Percentiles rank a stretch among this genome's conserved stretches.
Conservation (phyloP, 2,113 vertebrate species). For the Dermatemys mawii region DNA sequence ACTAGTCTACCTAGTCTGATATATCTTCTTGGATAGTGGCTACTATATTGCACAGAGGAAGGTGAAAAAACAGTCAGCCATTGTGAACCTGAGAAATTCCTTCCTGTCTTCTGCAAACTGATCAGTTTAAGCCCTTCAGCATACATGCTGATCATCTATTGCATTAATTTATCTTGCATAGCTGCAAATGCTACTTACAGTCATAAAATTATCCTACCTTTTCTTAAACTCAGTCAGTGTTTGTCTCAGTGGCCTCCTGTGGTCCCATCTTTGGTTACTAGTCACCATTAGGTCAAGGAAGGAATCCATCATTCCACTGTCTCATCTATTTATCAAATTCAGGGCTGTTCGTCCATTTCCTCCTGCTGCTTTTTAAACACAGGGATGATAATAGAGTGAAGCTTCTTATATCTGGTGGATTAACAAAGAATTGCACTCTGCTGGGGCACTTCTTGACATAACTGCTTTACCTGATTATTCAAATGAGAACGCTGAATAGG, state of each 20-base stretch:
- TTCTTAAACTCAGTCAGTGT: not conserved
- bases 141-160: not conserved
- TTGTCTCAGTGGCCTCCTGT: rapidly evolving
- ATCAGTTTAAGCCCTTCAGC: not conserved
- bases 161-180: not conserved
- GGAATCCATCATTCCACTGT: rapidly evolving
- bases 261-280: not conserved
- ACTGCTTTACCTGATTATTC: not conserved
- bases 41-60: not conserved
- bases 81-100: not conserved
- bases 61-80: not conserved
- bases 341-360: not conserved
- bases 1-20: not conserved
- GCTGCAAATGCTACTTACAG: not conserved
- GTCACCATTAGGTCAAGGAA: not conserved
- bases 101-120: not conserved
- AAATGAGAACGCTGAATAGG: rapidly evolving
- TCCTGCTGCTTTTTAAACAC: not conserved
- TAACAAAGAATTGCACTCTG: rapidly evolving
- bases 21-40: not conserved
- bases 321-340: not conserved
- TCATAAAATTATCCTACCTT: not conserved
- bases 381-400: not conserved
- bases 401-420: rapidly evolving
- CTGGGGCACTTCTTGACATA: not conserved